Conservation (phyloP, 2,113 vertebrate genomes). For the Colius striatus region DNA sequence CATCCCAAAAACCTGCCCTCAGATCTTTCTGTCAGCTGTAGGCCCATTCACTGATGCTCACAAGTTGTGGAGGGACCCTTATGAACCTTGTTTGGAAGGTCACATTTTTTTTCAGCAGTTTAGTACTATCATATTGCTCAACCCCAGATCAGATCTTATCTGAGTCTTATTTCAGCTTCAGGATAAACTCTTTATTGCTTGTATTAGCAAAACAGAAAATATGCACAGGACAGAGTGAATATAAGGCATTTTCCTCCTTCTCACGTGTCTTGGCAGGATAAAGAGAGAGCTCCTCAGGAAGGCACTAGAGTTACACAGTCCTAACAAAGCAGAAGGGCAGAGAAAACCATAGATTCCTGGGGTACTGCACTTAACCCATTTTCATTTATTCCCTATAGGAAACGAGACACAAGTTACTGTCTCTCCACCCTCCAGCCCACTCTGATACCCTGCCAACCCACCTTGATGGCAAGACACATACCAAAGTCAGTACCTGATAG, state of each 20-base stretch:
- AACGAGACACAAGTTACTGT: accelerated
- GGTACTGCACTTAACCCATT: not conserved
- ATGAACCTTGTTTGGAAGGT: not conserved
- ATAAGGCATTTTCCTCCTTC: not conserved
- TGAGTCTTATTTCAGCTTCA: not conserved
- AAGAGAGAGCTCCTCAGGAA: not conserved
- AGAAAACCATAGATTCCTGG: not conserved
- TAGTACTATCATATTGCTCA: accelerated
- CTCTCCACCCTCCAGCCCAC: not conserved
- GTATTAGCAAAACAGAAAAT: not conserved
- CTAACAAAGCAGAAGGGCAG: not conserved
- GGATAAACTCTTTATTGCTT: conserved; percentile 2
- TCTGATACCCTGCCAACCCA: not conserved
- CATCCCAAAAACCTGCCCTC: accelerated
- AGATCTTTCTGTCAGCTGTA: too few relatives aligned
- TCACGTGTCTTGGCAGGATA: accelerated
- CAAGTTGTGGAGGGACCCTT: too few relatives aligned
- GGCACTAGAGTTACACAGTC: not conserved
- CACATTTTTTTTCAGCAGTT: not conserved
- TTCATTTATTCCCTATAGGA: not conserved
- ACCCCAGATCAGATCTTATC: not conserved
- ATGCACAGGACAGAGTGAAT: not conserved
- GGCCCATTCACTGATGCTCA: too few relatives aligned
- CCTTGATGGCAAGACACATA: accelerated
- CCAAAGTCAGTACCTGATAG: not conserved